Evolutionary conservation across 2,888 invertebrate species (phyloP).

Genomic region (Erpobdella octoculata): DNA sequence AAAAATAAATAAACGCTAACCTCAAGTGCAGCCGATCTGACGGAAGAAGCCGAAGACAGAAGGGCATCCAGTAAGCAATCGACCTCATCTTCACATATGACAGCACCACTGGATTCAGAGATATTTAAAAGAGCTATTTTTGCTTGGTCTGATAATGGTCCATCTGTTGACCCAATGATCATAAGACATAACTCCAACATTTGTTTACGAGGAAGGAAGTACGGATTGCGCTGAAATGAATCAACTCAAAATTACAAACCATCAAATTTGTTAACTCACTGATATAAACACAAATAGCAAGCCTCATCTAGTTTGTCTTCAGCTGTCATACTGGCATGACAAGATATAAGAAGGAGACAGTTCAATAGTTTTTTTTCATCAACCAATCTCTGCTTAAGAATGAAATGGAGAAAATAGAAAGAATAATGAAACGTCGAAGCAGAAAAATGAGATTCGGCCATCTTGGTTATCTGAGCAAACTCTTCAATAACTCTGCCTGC

Average conservation of each 20-base stretch:
- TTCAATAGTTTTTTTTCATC: constrained; percentile 41
- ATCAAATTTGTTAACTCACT: neutral
- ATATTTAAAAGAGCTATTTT: constrained; percentile 60
- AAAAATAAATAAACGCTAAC: constrained; percentile 38
- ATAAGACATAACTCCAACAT: constrained; percentile 70
- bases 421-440: constrained; percentile 74
- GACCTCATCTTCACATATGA: constrained; percentile 64
- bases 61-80: constrained; percentile 68
- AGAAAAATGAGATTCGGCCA: constrained; percentile 49
- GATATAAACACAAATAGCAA: neutral
- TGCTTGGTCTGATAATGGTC: constrained; percentile 34
- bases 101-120: constrained; percentile 61
- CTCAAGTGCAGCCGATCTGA: constrained; percentile 70
- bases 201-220: constrained; percentile 70
- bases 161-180: constrained; percentile 40
- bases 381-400: constrained; percentile 36
- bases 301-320: constrained; percentile 28
- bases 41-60: constrained; percentile 64
- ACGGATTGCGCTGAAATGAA: constrained; percentile 60
- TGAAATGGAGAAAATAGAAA: constrained; percentile 65
- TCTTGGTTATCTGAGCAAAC: constrained; percentile 45
- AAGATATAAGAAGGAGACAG: constrained; percentile 47
- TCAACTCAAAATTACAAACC: neutral
- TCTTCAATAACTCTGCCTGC: constrained; percentile 62
- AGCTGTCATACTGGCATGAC: constrained; percentile 65